phyloP scores from a whole-genome alignment of 2,113 vertebrate species.

The Chrysochloris asiatica region DNA sequence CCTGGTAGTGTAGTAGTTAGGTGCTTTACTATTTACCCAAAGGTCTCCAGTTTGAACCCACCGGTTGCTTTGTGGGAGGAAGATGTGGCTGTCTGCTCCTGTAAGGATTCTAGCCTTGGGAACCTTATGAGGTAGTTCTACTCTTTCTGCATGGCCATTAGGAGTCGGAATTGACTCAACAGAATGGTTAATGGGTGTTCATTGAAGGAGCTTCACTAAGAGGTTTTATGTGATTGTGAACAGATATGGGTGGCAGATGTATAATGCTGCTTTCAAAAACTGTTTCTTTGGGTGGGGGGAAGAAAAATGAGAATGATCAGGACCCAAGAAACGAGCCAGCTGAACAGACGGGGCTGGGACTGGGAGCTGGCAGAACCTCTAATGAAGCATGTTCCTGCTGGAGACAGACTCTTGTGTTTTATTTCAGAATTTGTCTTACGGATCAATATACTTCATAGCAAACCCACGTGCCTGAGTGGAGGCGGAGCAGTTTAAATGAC shows the following conservation, averaged over 20 bases:
- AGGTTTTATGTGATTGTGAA: neutral
- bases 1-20: too few species aligned
- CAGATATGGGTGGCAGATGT: neutral
- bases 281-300: neutral
- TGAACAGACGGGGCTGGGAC: neutral
- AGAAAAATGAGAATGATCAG: neutral
- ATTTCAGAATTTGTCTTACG: slow-evolving; percentile 62
- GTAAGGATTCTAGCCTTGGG: too few species aligned
- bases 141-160: too few species aligned
- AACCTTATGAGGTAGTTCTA: too few species aligned
- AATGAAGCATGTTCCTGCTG: fast-evolving
- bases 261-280: fast-evolving
- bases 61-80: too few species aligned
- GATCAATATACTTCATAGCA: slow-evolving; percentile 45
- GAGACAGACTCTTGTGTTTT: slow-evolving; percentile 52
- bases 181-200: neutral
- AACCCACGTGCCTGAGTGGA: neutral
- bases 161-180: neutral
- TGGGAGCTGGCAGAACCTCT: neutral
- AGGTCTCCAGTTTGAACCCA: too few species aligned
- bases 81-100: too few species aligned
- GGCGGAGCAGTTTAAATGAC: neutral
- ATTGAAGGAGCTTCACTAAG: neutral
- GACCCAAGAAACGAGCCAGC: neutral
- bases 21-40: too few species aligned